Conservation (phyloP, 2,797 vertebrate genomes). For the Nasua narica region DNA sequence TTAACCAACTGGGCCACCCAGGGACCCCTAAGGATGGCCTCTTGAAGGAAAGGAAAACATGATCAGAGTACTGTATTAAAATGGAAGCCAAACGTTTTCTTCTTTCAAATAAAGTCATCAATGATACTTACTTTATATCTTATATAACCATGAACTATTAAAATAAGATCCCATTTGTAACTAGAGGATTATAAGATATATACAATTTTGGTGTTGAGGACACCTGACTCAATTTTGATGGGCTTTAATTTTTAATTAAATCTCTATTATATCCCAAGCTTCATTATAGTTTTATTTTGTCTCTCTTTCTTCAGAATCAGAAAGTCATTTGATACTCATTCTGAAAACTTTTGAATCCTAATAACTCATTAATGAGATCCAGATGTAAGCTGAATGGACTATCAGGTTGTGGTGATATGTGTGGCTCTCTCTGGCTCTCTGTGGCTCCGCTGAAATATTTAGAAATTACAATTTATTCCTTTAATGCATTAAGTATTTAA, state of each 20-base stretch:
- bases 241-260: constrained; percentile 45
- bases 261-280: background rate
- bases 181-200: background rate
- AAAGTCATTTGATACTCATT: constrained; percentile 27
- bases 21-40: background rate
- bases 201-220: background rate
- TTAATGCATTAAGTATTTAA: constrained; percentile 19
- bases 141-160: constrained; percentile 18
- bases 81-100: background rate
- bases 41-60: background rate
- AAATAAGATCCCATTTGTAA: background rate
- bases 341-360: constrained; percentile 36
- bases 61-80: background rate
- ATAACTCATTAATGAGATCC: constrained; percentile 29
- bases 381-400: constrained; percentile 42
- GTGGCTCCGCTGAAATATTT: background rate
- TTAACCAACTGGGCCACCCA: background rate
- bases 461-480: constrained; percentile 25
- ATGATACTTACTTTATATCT: background rate
- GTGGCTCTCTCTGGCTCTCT: too few species aligned
- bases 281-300: constrained; percentile 53
- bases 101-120: background rate
- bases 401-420: background rate
- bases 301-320: constrained; percentile 24
- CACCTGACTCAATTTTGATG: background rate